These are phyloP conservation scores for Subanguina moxae DNA, from an alignment of 1,140 invertebrate species.

Conservation along the genomic window DNA sequence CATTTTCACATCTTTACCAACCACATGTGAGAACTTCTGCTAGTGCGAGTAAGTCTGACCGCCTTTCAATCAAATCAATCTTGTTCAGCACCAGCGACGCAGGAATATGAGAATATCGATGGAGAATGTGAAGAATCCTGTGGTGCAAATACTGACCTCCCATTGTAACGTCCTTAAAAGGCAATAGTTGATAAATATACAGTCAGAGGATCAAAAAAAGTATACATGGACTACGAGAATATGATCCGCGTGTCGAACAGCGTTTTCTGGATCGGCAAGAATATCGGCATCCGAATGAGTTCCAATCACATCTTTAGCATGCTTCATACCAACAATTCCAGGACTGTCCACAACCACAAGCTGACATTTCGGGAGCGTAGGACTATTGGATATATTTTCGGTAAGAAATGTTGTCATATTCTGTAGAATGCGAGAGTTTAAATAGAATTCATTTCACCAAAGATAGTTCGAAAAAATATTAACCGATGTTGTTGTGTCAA, in stretches of 20 bases:
- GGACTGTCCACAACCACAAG: slow-evolving; percentile 55
- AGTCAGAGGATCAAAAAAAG: slow-evolving; percentile 4
- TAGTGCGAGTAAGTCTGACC: slow-evolving; percentile 37
- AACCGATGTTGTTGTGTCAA: slow-evolving; percentile 55
- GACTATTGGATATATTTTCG: slow-evolving; percentile 26
- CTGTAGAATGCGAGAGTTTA: slow-evolving; percentile 30
- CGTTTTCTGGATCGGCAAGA: slow-evolving; percentile 53
- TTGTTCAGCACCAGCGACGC: slow-evolving; percentile 53
- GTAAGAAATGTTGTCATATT: slow-evolving; percentile 45
- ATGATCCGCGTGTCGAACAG: slow-evolving; percentile 51
- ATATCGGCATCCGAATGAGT: slow-evolving; percentile 44
- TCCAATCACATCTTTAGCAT: slow-evolving; percentile 48
- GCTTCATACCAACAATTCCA: slow-evolving; percentile 48
- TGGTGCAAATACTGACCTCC: slow-evolving; percentile 52
- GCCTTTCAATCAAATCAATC: slow-evolving; percentile 48
- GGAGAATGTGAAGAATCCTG: slow-evolving; percentile 53
- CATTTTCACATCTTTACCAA: too few relatives aligned
- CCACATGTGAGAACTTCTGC: slow-evolving; percentile 41
- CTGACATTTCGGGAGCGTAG: slow-evolving; percentile 33
- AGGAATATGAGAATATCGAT: slow-evolving; percentile 52
- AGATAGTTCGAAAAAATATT: neutral
- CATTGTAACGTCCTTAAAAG: slow-evolving; percentile 24
- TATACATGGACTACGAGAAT: slow-evolving; percentile 48
- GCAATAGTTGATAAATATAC: neutral
- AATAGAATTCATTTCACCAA: neutral